A percentile compares a stretch with the other conserved stretches of the same genome.
phyloP scores from a whole-genome alignment of 2,797 vertebrate species.

The Acanthurus leucopareius region DNA sequence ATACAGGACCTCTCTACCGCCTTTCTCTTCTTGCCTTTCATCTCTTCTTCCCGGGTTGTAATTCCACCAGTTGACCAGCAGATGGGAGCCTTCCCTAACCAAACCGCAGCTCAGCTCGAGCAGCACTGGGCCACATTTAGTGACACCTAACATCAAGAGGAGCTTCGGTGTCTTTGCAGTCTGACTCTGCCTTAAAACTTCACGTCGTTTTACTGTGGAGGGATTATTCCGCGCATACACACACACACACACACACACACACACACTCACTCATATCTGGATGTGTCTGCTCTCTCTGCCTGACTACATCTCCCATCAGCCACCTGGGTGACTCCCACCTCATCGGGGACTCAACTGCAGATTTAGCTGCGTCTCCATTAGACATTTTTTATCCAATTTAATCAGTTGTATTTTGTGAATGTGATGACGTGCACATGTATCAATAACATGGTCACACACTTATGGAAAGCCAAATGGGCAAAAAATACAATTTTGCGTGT shows the following conservation, averaged over 20 bases:
- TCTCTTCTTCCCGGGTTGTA: slow-evolving; percentile 59
- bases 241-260: neutral
- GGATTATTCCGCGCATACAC: slow-evolving; percentile 11
- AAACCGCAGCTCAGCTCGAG: slow-evolving; percentile 71
- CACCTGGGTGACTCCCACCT: slow-evolving; percentile 44
- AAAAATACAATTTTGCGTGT: neutral
- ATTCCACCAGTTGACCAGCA: slow-evolving; percentile 73
- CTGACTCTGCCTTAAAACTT: slow-evolving; percentile 73
- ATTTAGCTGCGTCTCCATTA: slow-evolving; percentile 1
- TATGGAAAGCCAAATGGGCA: slow-evolving; percentile 14
- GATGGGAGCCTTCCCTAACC: slow-evolving; percentile 61
- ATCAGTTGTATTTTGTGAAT: slow-evolving; percentile 80
- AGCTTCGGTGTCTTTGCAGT: slow-evolving; percentile 48
- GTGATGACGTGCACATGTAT: slow-evolving; percentile 62
- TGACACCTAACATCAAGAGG: slow-evolving; percentile 52
- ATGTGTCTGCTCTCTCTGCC: slow-evolving; percentile 61
- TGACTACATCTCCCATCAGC: slow-evolving; percentile 73
- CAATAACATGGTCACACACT: slow-evolving; percentile 24
- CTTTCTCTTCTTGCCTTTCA: slow-evolving; percentile 15
- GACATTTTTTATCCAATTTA: slow-evolving; percentile 22
- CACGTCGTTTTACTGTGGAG: slow-evolving; percentile 30
- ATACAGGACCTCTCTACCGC: slow-evolving; percentile 43
- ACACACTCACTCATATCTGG: slow-evolving; percentile 47
- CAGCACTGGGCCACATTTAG: slow-evolving; percentile 35
- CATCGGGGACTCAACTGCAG: slow-evolving; percentile 3